Evolutionary conservation across 2,113 vertebrate genomes (phyloP).

Genomic region (Myotis yumanensis): DNA sequence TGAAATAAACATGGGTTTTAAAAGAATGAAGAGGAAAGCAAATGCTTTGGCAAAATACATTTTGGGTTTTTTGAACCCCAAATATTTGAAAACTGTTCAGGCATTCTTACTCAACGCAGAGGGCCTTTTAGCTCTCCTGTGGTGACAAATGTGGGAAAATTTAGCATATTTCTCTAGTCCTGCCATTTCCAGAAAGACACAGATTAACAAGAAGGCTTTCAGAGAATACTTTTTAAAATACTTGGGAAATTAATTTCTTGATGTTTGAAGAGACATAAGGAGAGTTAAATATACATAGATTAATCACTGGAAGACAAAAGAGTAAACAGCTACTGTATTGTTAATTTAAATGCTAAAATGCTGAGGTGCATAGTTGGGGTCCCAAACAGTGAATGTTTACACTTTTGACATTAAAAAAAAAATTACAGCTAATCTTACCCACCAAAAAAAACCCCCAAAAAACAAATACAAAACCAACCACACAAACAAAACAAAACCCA

Average conservation of each 20-base stretch:
- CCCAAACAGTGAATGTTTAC: neutral
- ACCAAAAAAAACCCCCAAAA: neutral
- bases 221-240: constrained; percentile 31
- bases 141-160: constrained; percentile 45
- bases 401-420: neutral
- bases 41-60: constrained; percentile 66
- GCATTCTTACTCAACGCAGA: constrained; percentile 55
- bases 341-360: neutral
- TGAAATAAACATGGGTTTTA: constrained; percentile 71
- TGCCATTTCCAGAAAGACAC: constrained; percentile 36
- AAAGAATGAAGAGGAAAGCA: constrained; percentile 66
- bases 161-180: constrained; percentile 19
- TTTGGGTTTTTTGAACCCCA: constrained; percentile 64
- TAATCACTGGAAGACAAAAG: neutral
- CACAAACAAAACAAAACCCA: neutral
- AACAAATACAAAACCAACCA: neutral
- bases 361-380: neutral
- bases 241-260: neutral
- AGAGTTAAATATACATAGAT: neutral
- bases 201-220: constrained; percentile 9
- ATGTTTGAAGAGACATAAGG: neutral
- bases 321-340: neutral
- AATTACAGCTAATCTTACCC: neutral
- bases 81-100: constrained; percentile 70
- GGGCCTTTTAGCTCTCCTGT: constrained; percentile 36